Conservation (phyloP, 2,888 invertebrate species). For the Pseudococcus longispinus region DNA sequence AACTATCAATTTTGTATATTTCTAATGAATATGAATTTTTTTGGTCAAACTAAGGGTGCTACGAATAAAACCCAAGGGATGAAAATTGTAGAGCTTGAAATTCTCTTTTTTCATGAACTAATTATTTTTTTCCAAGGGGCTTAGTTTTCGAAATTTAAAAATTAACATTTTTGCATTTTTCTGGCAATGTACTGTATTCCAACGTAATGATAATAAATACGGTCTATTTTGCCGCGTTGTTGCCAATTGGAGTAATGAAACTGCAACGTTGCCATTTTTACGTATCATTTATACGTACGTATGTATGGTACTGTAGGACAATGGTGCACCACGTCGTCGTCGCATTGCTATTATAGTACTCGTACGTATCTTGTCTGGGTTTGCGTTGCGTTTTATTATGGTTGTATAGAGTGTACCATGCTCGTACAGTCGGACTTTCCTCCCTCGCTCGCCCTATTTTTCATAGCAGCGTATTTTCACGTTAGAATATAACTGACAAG, state of each 20-base stretch:
- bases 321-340: background rate
- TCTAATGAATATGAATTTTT: too few relatives aligned
- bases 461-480: background rate
- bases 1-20: too few relatives aligned
- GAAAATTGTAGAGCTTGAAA: too few relatives aligned
- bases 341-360: background rate
- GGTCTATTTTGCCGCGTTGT: background rate
- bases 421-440: background rate
- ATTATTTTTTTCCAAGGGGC: too few relatives aligned
- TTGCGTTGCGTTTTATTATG: background rate
- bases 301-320: background rate
- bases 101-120: too few relatives aligned
- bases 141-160: too few relatives aligned
- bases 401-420: background rate
- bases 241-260: background rate
- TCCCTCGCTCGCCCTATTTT: background rate
- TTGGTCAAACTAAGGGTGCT: too few relatives aligned
- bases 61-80: too few relatives aligned
- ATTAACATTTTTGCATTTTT: too few relatives aligned
- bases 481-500: constrained; percentile 14
- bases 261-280: background rate
- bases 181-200: too few relatives aligned
- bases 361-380: background rate
- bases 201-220: background rate
- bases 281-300: background rate